phyloP scores from a whole-genome alignment of 1,140 invertebrate species.

The Latrodectus geometricus region DNA sequence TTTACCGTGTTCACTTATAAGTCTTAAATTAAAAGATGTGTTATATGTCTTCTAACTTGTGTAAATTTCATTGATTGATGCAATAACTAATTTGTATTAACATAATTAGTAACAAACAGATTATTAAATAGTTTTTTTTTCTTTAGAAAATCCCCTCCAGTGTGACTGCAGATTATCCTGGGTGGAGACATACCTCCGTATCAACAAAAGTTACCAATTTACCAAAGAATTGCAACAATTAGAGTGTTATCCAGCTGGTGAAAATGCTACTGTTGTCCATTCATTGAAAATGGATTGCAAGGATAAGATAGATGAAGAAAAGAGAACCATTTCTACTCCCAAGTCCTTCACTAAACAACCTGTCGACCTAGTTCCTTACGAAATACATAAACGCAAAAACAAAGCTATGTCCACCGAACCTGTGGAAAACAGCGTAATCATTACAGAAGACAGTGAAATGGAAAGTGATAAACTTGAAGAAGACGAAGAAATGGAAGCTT shows the following conservation, averaged over 20 bases:
- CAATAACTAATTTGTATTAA: neutral
- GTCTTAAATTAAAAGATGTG: neutral
- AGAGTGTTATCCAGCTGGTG: neutral
- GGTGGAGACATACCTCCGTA: slow-evolving; percentile 21
- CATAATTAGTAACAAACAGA: neutral
- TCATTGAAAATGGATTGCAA: slow-evolving; percentile 26
- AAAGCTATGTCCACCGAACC: neutral
- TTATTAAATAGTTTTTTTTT: slow-evolving; percentile 1
- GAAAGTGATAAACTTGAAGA: neutral
- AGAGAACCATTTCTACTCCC: neutral
- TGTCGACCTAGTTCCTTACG: slow-evolving; percentile 8
- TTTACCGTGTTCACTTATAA: neutral
- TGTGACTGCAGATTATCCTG: slow-evolving; percentile 41
- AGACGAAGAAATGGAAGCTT: neutral
- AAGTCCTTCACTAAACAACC: neutral
- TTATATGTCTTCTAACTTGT: neutral
- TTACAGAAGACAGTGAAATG: neutral
- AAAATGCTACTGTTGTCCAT: slow-evolving; percentile 9
- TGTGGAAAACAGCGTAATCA: neutral
- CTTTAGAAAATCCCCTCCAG: slow-evolving; percentile 39
- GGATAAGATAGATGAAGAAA: neutral
- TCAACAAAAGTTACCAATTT: slow-evolving; percentile 26
- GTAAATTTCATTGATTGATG: neutral
- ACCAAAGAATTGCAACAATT: slow-evolving; percentile 12
- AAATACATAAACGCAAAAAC: neutral